Conservation (phyloP, 2,888 invertebrate species). For the Acleris emargana region DNA sequence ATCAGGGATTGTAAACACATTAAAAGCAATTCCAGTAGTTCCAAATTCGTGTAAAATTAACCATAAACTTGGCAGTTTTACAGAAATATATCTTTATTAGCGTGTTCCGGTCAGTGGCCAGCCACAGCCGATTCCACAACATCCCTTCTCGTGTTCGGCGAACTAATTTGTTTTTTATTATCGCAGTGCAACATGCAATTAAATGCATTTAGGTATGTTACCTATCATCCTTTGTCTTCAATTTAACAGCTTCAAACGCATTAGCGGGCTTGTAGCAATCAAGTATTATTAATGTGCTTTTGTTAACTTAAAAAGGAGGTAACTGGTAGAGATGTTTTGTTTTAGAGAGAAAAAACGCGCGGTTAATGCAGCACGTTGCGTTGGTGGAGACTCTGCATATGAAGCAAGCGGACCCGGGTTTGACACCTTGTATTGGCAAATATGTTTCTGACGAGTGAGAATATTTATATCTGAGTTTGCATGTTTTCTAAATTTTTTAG, state of each 20-base stretch:
- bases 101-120: not conserved
- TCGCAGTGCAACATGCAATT: slow-evolving; percentile 24
- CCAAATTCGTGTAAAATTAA: no score
- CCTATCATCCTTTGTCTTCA: slow-evolving; percentile 33
- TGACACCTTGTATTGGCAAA: no score
- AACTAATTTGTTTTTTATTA: slow-evolving; percentile 34
- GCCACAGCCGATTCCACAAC: not conserved
- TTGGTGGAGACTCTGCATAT: no score
- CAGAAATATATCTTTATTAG: not conserved
- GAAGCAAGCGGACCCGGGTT: no score
- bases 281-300: slow-evolving; percentile 74
- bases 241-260: slow-evolving; percentile 43
- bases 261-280: slow-evolving; percentile 61
- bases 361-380: no score
- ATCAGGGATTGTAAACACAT: no score
- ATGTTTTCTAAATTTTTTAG: no score
- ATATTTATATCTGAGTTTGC: no score
- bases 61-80: not conserved
- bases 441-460: no score
- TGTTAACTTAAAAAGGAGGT: slow-evolving; percentile 61
- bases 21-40: no score
- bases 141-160: slow-evolving; percentile 13
- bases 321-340: slow-evolving; percentile 16
- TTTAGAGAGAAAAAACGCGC: not conserved
- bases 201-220: slow-evolving; percentile 31